These are phyloP conservation scores for Acrobasis consociella DNA, from an alignment of 2,888 invertebrate species.

Conservation along the genomic window DNA sequence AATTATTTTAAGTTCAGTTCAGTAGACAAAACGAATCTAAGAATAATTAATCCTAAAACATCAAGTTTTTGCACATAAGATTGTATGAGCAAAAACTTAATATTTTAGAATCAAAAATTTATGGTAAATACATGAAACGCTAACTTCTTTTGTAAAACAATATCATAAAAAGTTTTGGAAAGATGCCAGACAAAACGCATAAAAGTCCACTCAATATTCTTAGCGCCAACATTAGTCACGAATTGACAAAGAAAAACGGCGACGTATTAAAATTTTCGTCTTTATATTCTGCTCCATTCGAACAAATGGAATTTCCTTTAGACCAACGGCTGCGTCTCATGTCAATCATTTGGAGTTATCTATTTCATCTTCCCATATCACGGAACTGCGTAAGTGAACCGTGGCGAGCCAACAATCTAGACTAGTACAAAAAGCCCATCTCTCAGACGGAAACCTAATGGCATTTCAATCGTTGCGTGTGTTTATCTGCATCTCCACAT, in stretches of 20 bases:
- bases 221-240: slow-evolving; percentile 13
- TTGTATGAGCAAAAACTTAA: too few species aligned
- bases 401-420: slow-evolving; percentile 15
- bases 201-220: slow-evolving; percentile 16
- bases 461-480: slow-evolving; percentile 1
- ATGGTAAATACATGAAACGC: not conserved
- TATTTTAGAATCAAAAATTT: too few species aligned
- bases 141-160: not conserved
- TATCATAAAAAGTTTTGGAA: not conserved
- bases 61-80: too few species aligned
- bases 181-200: slow-evolving; percentile 6
- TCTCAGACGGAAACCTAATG: slow-evolving; percentile 9
- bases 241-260: slow-evolving; percentile 17
- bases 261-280: not conserved
- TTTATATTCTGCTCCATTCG: slow-evolving; percentile 4
- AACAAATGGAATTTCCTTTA: slow-evolving; percentile 1
- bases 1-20: too few species aligned
- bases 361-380: slow-evolving; percentile 18
- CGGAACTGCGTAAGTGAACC: slow-evolving; percentile 19
- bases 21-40: too few species aligned
- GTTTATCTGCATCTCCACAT: slow-evolving; percentile 16
- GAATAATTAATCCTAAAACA: too few species aligned
- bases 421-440: slow-evolving; percentile 8
- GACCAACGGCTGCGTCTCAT: slow-evolving; percentile 16
- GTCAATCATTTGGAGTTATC: slow-evolving; percentile 18